A percentile compares a stretch with the other conserved stretches of the same genome.
Evolutionary conservation across 2,888 invertebrate species (phyloP).

Genomic region (Pedicia rivosa): DNA sequence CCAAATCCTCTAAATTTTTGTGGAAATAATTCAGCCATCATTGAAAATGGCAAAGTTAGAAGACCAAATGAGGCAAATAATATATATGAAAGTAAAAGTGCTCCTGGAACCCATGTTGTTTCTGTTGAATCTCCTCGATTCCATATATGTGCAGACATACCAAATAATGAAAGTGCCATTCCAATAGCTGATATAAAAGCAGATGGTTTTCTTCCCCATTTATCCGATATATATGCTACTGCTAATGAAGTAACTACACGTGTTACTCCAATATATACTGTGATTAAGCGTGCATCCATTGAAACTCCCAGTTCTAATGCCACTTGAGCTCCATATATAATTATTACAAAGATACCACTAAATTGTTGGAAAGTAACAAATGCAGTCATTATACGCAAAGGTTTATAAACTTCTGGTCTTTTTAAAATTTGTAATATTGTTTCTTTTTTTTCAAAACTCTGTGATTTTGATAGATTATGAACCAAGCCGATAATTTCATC

Average conservation of each 20-base stretch:
- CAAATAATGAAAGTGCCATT: constrained; percentile 40
- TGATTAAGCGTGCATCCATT: constrained; percentile 47
- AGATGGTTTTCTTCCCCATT: constrained; percentile 43
- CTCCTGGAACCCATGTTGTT: constrained; percentile 18
- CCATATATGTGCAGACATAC: not conserved
- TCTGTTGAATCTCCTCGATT: not conserved
- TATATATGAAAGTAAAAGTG: constrained; percentile 26
- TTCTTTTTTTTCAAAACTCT: constrained; percentile 4
- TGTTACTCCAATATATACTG: constrained; percentile 45
- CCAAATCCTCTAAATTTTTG: constrained; percentile 44
- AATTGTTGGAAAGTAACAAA: constrained; percentile 53
- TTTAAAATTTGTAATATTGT: too few species aligned
- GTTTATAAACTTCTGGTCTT: constrained; percentile 30
- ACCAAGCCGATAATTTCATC: constrained; percentile 2
- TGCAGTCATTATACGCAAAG: constrained; percentile 34
- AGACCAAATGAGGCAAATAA: constrained; percentile 40
- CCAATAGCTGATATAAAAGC: constrained; percentile 46
- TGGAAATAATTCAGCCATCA: constrained; percentile 58
- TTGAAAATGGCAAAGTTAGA: constrained; percentile 54
- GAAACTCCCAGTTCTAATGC: constrained; percentile 42
- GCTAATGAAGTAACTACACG: constrained; percentile 43
- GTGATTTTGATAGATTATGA: not conserved
- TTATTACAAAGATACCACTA: constrained; percentile 53
- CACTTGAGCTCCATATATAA: constrained; percentile 53
- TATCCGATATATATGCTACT: constrained; percentile 44